These are phyloP conservation scores for Gymnoscopelus microlampas DNA, from an alignment of 2,797 vertebrate species.

Conservation along the genomic window DNA sequence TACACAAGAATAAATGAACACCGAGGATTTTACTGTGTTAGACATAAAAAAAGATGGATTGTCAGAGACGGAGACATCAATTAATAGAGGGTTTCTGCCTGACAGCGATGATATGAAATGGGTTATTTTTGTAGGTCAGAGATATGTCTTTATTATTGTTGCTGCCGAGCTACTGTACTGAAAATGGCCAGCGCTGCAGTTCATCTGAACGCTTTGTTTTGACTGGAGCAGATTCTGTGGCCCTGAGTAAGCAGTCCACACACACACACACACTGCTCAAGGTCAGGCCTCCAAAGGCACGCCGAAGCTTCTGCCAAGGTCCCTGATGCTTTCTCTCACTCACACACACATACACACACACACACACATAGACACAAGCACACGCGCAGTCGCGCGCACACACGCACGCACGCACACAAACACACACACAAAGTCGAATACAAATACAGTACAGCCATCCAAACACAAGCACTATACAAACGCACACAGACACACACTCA, in stretches of 20 bases:
- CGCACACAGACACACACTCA: no score
- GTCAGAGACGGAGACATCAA: no score
- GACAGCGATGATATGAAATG: no score
- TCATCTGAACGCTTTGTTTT: slow-evolving; percentile 44
- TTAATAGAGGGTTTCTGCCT: no score
- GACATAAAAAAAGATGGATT: no score
- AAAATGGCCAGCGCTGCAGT: slow-evolving; percentile 22
- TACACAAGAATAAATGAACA: no score
- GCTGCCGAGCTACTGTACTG: no score
- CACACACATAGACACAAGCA: background rate
- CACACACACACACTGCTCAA: slow-evolving; percentile 49
- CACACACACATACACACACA: background rate
- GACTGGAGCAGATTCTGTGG: slow-evolving; percentile 54
- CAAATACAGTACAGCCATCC: no score
- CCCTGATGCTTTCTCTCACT: background rate
- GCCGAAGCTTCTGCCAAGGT: slow-evolving; percentile 36
- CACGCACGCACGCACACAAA: slow-evolving; percentile 10
- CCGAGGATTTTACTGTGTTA: no score
- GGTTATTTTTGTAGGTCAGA: background rate
- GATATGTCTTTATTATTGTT: no score
- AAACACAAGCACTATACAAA: no score
- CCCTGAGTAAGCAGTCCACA: slow-evolving; percentile 73
- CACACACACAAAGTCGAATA: no score
- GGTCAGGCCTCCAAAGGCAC: slow-evolving; percentile 62
- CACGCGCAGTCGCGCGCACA: background rate